Conservation (phyloP, 2,797 vertebrate species). For the Amblyopsis hoosieri region DNA sequence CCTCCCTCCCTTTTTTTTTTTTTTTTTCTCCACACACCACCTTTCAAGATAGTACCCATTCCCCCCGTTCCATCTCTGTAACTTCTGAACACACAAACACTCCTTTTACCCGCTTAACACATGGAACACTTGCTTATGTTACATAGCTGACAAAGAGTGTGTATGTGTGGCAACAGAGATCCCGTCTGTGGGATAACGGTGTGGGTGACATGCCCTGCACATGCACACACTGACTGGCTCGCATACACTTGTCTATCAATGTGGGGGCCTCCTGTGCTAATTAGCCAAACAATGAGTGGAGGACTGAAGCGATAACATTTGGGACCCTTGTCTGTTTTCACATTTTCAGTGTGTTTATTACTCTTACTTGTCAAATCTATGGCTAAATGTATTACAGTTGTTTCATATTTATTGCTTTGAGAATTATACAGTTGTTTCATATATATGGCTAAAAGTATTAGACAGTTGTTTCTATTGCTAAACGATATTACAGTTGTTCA, state of each 20-base stretch:
- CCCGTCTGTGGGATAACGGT: constrained; percentile 69
- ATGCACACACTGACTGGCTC: constrained; percentile 1
- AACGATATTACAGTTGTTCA: too few species aligned
- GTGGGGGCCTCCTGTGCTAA: constrained; percentile 52
- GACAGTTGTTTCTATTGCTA: neutral
- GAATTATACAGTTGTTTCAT: too few species aligned
- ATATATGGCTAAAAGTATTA: too few species aligned
- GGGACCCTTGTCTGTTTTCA: neutral
- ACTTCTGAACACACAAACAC: constrained; percentile 61
- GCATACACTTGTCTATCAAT: constrained; percentile 45
- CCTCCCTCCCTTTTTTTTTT: constrained; percentile 72
- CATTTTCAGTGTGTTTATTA: too few species aligned
- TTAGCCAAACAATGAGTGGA: constrained; percentile 64
- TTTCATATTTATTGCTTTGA: too few species aligned
- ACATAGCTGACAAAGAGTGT: constrained; percentile 68
- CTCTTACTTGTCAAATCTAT: too few species aligned
- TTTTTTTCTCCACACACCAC: constrained; percentile 46
- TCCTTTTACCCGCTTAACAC: constrained; percentile 61
- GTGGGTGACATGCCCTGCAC: constrained; percentile 54
- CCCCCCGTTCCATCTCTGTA: constrained; percentile 43
- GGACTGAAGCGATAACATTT: constrained; percentile 53
- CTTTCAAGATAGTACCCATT: constrained; percentile 71
- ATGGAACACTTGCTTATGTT: constrained; percentile 74
- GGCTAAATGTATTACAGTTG: too few species aligned
- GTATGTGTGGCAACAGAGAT: constrained; percentile 58